These are phyloP conservation scores for Tethea ocularis DNA, from an alignment of 2,888 invertebrate genomes.

Conservation along the genomic window DNA sequence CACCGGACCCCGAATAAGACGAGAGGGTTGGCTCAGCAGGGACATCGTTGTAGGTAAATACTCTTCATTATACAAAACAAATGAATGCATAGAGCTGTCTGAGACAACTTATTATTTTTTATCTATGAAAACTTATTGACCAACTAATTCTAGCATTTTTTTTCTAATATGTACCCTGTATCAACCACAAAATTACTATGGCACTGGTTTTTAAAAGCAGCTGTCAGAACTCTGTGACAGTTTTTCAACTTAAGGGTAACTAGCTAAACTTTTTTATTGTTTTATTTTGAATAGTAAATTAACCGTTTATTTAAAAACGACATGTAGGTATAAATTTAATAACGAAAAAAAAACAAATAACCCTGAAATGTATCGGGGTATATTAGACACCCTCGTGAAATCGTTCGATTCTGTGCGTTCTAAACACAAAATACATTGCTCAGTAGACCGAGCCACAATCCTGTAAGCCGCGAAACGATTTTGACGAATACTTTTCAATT, in stretches of 20 bases:
- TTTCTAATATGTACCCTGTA: too few relatives aligned
- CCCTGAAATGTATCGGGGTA: slow-evolving; percentile 6
- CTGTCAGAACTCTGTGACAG: too few relatives aligned
- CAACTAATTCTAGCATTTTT: too few relatives aligned
- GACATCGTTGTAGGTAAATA: slow-evolving; percentile 28
- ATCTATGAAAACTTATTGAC: too few relatives aligned
- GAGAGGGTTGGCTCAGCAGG: slow-evolving; percentile 24
- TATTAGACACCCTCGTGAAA: slow-evolving; percentile 10
- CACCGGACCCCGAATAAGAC: slow-evolving; percentile 35
- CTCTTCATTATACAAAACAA: slow-evolving; percentile 19
- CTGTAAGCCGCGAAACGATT: slow-evolving; percentile 59
- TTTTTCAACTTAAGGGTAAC: too few relatives aligned
- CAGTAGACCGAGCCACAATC: slow-evolving; percentile 56
- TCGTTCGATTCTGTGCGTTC: slow-evolving; percentile 32
- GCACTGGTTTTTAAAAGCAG: too few relatives aligned
- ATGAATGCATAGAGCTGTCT: neutral
- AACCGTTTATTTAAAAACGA: too few relatives aligned
- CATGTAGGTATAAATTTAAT: neutral
- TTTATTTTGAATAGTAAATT: too few relatives aligned
- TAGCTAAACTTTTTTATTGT: neutral
- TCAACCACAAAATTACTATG: too few relatives aligned
- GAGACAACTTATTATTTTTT: neutral
- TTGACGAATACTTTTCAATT: slow-evolving; percentile 54
- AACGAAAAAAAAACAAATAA: neutral
- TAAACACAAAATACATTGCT: slow-evolving; percentile 44